Conservation (phyloP, 2,888 invertebrate genomes). For the Drosophila niveifrons region DNA sequence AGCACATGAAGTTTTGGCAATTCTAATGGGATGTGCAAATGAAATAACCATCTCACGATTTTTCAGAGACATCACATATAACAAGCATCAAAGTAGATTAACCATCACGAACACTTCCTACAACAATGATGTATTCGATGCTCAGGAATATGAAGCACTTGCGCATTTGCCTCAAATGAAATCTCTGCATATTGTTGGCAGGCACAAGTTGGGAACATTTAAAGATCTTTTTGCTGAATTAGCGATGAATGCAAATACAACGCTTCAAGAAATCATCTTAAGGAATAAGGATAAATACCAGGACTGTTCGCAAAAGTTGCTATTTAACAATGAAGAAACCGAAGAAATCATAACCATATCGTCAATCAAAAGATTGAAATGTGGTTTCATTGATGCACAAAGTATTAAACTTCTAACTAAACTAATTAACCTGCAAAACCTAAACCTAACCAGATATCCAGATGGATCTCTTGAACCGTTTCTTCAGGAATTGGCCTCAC, state of each 20-base stretch:
- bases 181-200: slow-evolving; percentile 1
- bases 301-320: background rate
- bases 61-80: background rate
- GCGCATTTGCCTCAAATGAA: background rate
- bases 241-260: background rate
- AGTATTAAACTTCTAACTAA: background rate
- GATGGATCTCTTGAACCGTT: background rate
- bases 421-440: background rate
- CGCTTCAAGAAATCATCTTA: background rate
- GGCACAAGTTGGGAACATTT: background rate
- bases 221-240: background rate
- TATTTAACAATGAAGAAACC: background rate
- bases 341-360: background rate
- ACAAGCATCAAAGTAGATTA: background rate
- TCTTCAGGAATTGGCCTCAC: background rate
- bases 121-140: background rate
- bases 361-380: background rate
- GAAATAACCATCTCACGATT: background rate
- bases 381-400: background rate
- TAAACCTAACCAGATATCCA: background rate
- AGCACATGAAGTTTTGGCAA: background rate
- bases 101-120: slow-evolving; percentile 1
- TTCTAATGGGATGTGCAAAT: slow-evolving; percentile 1
- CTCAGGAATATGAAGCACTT: slow-evolving; percentile 2
- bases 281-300: background rate